These are phyloP conservation scores for Amphimedon queenslandica DNA, from an alignment of 37 sponge, comb jelly and placozoan genomes.

Conservation along the genomic window DNA sequence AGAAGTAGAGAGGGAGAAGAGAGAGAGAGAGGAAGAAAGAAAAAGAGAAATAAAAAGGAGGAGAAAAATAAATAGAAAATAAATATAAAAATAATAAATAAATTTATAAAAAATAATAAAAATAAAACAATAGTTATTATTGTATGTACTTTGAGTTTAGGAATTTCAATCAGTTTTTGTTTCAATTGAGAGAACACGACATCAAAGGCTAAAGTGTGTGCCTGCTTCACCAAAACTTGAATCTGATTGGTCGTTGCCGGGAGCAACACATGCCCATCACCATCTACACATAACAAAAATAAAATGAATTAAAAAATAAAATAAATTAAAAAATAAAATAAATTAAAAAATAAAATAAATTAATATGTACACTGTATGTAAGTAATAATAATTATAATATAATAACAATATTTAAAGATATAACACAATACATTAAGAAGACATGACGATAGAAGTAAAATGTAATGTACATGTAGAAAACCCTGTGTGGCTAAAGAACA, in stretches of 20 bases:
- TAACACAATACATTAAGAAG: background rate
- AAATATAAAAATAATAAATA: too few species aligned
- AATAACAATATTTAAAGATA: background rate
- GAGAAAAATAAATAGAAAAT: too few species aligned
- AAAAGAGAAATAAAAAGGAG: background rate
- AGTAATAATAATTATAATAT: too few species aligned
- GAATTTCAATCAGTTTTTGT: slow-evolving; percentile 50
- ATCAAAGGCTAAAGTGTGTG: slow-evolving; percentile 78
- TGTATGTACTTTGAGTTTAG: slow-evolving; percentile 48
- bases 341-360: too few species aligned
- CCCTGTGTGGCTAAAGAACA: too few species aligned
- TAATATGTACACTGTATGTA: too few species aligned
- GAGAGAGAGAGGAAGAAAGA: background rate
- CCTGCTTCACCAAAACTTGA: slow-evolving; percentile 43
- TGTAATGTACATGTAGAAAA: too few species aligned
- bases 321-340: too few species aligned
- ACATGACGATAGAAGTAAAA: too few species aligned
- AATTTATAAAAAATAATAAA: too few species aligned
- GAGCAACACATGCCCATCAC: slow-evolving; percentile 30
- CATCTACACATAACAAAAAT: slow-evolving; percentile 21
- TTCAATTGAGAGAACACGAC: slow-evolving; percentile 57
- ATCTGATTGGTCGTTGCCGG: slow-evolving; percentile 20
- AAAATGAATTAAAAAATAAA: background rate
- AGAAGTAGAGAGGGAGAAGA: background rate
- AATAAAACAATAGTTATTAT: too few species aligned